Base-by-base conservation (phyloP, 2,113 vertebrate species). In the Trochalopteron elliotii region DNA sequence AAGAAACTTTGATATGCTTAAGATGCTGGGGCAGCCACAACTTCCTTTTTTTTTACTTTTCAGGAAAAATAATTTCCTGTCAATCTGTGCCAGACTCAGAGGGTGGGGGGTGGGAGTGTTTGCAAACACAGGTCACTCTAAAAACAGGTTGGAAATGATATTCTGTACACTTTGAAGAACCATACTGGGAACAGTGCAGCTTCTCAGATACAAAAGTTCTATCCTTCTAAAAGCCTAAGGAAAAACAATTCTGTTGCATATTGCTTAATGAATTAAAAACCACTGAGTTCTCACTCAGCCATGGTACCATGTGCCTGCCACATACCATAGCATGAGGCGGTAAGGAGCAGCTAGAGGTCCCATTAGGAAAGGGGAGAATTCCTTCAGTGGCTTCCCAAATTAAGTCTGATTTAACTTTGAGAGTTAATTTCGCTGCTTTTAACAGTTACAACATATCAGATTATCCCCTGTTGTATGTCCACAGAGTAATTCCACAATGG, bases 91-190 rank as follows among this genome's bases (percentile, higher is more conserved):
- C 84, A 90, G 39, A 56, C 39, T 92, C 2, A 4, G 67, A 90
- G 24, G 27, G 64, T 72, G 20, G 44, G 89, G 27, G 27, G 64
- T 72, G 20, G 40, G 50, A 79, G 57, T 37, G 27, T 87, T 96
- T 95, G n/a, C 47, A 95, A 95, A 82, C 55, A 83, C 33, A 80
- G 81, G 61, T 96, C 94, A 55, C 63, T 80, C 92, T 95, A 95
- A 96, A 97, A 96, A 83, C 77, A 94, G 83, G 10, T 37, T 53
- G 47, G 68, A 94, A 95, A 86, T 22, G 1, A 37, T 77, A 85
- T 60, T 90, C 76, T 81, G 31, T 61, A 59, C 49, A 60, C 31
- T 93, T 85, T 0, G 18, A 79, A 82, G 60, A 92, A 53, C 1
- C 6, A 42, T 39, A 52, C 14, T 81, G 64, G 77, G 61, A 94